Conservation (phyloP, 2,888 invertebrate genomes). For the Tethea ocularis region DNA sequence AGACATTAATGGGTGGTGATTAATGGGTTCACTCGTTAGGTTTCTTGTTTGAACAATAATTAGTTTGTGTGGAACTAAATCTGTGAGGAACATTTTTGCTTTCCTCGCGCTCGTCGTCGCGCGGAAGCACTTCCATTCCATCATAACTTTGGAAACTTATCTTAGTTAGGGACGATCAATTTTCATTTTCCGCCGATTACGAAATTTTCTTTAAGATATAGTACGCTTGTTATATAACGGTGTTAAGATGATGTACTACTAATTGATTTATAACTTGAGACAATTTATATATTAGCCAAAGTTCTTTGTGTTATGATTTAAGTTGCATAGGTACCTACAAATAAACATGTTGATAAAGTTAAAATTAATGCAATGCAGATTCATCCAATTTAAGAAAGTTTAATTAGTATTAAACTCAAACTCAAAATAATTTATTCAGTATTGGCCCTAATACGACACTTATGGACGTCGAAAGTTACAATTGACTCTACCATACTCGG, state of each 20-base stretch:
- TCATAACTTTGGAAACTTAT: conserved; percentile 79
- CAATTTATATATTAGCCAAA: not conserved
- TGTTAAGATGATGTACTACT: conserved; percentile 34
- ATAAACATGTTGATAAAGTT: too few relatives aligned
- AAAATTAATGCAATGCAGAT: too few relatives aligned
- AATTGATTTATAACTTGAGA: not conserved
- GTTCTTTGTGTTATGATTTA: not conserved
- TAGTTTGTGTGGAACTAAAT: conserved; percentile 60
- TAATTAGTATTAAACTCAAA: too few relatives aligned
- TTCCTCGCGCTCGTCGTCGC: conserved; percentile 40
- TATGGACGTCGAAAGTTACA: too few relatives aligned
- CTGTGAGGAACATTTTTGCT: conserved; percentile 62
- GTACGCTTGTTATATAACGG: conserved; percentile 34
- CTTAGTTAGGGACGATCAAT: conserved; percentile 79
- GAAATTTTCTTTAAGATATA: conserved; percentile 61
- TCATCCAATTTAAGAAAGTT: too few relatives aligned
- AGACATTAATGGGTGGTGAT: conserved; percentile 56
- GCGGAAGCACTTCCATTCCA: conserved; percentile 64
- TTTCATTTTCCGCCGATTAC: conserved; percentile 77
- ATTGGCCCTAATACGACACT: too few relatives aligned
- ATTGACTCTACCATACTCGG: too few relatives aligned
- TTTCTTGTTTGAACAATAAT: conserved; percentile 71
- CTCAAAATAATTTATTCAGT: too few relatives aligned
- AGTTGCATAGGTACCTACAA: too few relatives aligned
- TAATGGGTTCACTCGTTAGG: conserved; percentile 63